A percentile compares a stretch with the other conserved stretches of the same genome.
Evolutionary conservation across 2,888 invertebrate species (phyloP).

Genomic region (Trichacis sp.): DNA sequence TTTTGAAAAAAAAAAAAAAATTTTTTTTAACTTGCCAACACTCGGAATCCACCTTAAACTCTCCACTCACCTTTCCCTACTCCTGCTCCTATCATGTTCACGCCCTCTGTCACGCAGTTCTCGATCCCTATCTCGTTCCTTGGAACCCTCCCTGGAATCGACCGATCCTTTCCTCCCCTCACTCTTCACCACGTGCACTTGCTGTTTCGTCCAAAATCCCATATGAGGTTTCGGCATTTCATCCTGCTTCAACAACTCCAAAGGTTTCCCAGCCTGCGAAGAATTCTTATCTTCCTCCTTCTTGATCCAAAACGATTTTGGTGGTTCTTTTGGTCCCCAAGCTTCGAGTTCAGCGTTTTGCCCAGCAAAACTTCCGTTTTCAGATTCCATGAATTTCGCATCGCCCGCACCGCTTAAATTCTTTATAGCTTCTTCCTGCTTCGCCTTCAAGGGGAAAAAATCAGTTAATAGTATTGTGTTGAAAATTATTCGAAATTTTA

Average conservation of each 20-base stretch:
- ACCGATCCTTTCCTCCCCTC: conserved; percentile 62
- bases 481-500: too few relatives aligned
- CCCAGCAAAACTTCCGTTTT: conserved; percentile 49
- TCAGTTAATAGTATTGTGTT: too few relatives aligned
- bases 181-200: conserved; percentile 63
- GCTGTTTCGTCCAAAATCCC: conserved; percentile 68
- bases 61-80: conserved; percentile 47
- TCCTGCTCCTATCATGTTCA: conserved; percentile 51
- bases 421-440: conserved; percentile 71
- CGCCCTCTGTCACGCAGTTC: conserved; percentile 58
- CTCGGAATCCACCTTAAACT: too few relatives aligned
- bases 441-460: too few relatives aligned
- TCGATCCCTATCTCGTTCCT: conserved; percentile 42
- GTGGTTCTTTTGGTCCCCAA: conserved; percentile 61
- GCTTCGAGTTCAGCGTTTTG: conserved; percentile 53
- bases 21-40: too few relatives aligned
- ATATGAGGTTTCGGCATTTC: conserved; percentile 67
- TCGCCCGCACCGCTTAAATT: conserved; percentile 47
- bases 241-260: conserved; percentile 57
- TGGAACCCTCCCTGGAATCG: conserved; percentile 49
- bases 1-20: not conserved
- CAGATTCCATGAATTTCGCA: conserved; percentile 40
- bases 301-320: conserved; percentile 59
- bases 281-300: conserved; percentile 56
- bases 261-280: conserved; percentile 5